Conservation (phyloP, 2,113 vertebrate genomes). For the Polyodon spathula region DNA sequence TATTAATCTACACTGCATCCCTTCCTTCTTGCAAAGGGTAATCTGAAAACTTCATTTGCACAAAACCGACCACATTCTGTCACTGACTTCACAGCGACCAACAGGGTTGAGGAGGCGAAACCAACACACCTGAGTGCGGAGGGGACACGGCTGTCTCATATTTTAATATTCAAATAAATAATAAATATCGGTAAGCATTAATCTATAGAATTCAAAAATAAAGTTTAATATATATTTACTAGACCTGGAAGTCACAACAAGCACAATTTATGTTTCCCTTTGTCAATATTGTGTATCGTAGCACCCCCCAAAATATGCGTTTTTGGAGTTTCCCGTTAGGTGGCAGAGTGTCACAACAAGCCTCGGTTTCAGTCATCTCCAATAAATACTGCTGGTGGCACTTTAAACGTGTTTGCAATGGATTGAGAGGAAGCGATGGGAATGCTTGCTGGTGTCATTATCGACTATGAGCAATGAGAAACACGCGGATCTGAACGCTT, state of each 20-base stretch:
- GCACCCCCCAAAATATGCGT: too few species aligned
- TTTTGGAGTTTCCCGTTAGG: not conserved
- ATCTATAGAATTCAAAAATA: not conserved
- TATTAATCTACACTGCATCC: not conserved
- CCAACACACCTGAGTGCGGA: not conserved
- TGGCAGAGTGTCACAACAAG: slow-evolving; percentile 7
- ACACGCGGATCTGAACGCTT: too few species aligned
- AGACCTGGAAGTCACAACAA: not conserved
- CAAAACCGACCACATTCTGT: slow-evolving; percentile 4
- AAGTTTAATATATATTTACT: not conserved
- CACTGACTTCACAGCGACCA: slow-evolving; percentile 13
- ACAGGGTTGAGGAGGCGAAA: not conserved
- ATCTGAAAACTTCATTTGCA: slow-evolving; percentile 1
- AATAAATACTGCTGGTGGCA: too few species aligned
- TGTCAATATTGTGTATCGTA: too few species aligned
- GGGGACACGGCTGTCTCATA: not conserved
- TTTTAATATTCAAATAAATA: too few species aligned
- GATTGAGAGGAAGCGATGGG: too few species aligned
- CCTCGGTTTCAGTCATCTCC: not conserved
- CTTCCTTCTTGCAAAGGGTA: not conserved
- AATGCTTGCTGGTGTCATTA: too few species aligned
- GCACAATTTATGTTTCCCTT: too few species aligned
- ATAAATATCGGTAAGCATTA: too few species aligned
- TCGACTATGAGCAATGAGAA: too few species aligned
- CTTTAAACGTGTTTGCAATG: too few species aligned